Percentiles rank a stretch among this genome's conserved stretches.
Evolutionary conservation across 2,113 vertebrate genomes (phyloP).

Genomic region (Larimichthys crocea): DNA sequence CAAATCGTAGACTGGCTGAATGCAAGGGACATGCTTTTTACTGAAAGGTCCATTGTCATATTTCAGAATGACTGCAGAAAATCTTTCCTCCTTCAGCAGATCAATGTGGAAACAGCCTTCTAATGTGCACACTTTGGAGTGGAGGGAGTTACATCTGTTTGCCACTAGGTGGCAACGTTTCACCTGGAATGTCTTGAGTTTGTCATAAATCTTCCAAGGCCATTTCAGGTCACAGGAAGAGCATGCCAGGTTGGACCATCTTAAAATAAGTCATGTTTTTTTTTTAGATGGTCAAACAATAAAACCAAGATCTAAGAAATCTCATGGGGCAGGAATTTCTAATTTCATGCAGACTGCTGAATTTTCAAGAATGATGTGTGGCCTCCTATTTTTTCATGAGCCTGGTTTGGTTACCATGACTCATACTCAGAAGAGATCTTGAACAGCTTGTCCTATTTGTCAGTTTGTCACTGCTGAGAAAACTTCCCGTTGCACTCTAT

Average conservation of each 20-base stretch:
- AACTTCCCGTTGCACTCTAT: slow-evolving; percentile 25
- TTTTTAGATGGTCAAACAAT: background rate
- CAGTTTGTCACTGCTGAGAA: slow-evolving; percentile 34
- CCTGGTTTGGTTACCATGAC: background rate
- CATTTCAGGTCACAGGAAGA: slow-evolving; percentile 57
- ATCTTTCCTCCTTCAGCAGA: background rate
- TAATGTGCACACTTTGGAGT: too few species aligned
- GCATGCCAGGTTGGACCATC: background rate
- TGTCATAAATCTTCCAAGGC: slow-evolving; percentile 27
- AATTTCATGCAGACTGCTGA: background rate
- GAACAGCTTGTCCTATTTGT: slow-evolving; percentile 42
- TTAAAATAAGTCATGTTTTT: background rate
- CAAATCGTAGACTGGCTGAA: too few species aligned
- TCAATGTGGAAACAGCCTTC: background rate
- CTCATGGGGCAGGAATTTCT: background rate
- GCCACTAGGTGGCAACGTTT: slow-evolving; percentile 71
- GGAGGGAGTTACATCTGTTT: background rate
- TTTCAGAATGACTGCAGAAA: background rate
- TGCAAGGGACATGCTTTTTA: too few species aligned
- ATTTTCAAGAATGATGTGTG: background rate
- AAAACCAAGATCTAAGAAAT: background rate
- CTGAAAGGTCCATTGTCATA: too few species aligned
- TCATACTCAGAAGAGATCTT: background rate
- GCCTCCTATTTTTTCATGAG: background rate
- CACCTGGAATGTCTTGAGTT: background rate